Evolutionary conservation across 2,888 invertebrate genomes (phyloP).

Genomic region (Eucera pruinosa): DNA sequence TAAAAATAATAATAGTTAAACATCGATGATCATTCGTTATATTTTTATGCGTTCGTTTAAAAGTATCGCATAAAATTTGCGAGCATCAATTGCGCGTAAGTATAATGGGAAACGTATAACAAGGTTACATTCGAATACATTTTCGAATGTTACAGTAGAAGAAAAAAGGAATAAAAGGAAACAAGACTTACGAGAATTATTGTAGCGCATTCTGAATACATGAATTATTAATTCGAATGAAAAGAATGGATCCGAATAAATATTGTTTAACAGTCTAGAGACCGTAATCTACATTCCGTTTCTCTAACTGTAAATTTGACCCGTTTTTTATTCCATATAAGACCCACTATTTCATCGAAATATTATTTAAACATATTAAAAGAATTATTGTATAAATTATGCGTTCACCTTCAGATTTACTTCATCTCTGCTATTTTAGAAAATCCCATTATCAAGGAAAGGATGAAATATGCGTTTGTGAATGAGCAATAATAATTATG

Average conservation of each 20-base stretch:
- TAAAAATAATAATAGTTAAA: background rate
- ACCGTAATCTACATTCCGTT: slow-evolving; percentile 2
- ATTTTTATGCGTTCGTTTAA: background rate
- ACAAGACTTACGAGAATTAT: slow-evolving; percentile 52
- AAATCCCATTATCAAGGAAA: too few relatives aligned
- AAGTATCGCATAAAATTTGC: background rate
- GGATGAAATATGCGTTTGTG: too few relatives aligned
- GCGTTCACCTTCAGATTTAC: background rate
- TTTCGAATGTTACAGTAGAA: slow-evolving; percentile 4
- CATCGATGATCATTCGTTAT: background rate
- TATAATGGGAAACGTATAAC: background rate
- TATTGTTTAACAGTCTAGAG: slow-evolving; percentile 1
- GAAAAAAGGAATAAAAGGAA: background rate
- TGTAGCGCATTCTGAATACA: slow-evolving; percentile 43
- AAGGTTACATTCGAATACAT: slow-evolving; percentile 40
- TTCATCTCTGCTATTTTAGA: background rate
- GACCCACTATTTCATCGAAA: background rate
- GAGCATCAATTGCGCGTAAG: slow-evolving; percentile 9
- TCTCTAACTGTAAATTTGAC: slow-evolving; percentile 55
- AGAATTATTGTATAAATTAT: too few relatives aligned
- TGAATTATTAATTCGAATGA: slow-evolving; percentile 1
- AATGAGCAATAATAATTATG: background rate
- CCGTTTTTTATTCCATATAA: slow-evolving; percentile 5
- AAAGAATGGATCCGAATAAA: background rate
- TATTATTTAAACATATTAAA: too few relatives aligned